Conservation (phyloP, 2,113 vertebrate species). For the Perognathus longimembris region DNA sequence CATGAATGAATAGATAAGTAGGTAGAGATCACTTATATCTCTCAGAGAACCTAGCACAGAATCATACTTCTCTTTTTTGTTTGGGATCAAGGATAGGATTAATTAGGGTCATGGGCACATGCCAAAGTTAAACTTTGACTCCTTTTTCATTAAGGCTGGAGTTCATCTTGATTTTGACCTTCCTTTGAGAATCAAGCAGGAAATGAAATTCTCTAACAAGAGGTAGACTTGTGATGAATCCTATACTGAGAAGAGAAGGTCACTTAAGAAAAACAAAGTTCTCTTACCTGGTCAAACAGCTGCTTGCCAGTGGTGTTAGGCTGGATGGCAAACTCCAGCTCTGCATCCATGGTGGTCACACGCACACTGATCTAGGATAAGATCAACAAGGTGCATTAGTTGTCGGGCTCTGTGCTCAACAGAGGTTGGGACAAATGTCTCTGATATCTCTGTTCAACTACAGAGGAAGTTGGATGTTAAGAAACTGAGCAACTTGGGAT, state of each 20-base stretch:
- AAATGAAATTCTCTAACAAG: conserved; percentile 33
- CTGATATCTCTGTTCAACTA: conserved; percentile 37
- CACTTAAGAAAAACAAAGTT: background rate
- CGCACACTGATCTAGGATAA: conserved; percentile 94
- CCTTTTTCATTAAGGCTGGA: conserved; percentile 25
- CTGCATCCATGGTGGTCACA: conserved; percentile 98
- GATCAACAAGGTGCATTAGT: conserved; percentile 61
- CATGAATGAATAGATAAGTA: background rate
- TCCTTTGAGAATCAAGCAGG: background rate
- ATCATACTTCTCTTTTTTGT: conserved; percentile 32
- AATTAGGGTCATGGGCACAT: background rate
- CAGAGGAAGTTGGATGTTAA: conserved; percentile 13
- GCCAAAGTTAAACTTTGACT: conserved; percentile 40
- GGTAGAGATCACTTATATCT: conserved; percentile 38
- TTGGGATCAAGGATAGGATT: conserved; percentile 38
- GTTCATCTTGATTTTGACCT: conserved; percentile 10
- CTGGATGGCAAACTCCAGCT: conserved; percentile 99
- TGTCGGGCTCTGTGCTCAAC: background rate
- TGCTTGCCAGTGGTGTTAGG: conserved; percentile 98
- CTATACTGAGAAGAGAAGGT: background rate
- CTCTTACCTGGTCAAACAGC: conserved; percentile 96
- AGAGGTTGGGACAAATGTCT: conserved; percentile 12
- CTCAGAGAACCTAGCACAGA: conserved; percentile 16
- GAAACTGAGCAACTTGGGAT: conserved; percentile 37
- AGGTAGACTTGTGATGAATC: background rate